A percentile compares a stretch with the other conserved stretches of the same genome.
phyloP scores from a whole-genome alignment of 2,113 vertebrate species.

The Pomatorhinus ruficollis region DNA sequence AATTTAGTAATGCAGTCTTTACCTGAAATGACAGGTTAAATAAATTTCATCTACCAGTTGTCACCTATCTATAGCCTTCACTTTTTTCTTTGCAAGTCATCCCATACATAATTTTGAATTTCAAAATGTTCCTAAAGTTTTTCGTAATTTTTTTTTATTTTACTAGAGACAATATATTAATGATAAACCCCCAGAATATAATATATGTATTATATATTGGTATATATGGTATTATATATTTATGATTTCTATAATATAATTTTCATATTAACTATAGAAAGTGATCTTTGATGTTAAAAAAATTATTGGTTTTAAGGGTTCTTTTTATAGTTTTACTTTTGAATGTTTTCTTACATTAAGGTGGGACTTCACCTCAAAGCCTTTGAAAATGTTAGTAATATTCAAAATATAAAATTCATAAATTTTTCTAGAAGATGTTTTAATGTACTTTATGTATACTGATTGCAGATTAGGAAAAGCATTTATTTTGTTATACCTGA shows the following conservation, averaged over 20 bases:
- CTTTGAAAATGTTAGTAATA: background rate
- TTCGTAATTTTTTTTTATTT: background rate
- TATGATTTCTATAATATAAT: background rate
- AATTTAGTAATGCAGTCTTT: background rate
- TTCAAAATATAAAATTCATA: background rate
- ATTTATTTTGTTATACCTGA: background rate
- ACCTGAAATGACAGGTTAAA: background rate
- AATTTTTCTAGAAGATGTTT: background rate
- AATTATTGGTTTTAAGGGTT: background rate
- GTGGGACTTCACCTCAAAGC: background rate
- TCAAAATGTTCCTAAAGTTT: background rate
- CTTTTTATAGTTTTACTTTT: background rate
- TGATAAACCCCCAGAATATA: background rate
- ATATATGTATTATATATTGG: no score
- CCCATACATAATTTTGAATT: background rate
- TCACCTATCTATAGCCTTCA: background rate
- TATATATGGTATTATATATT: no score
- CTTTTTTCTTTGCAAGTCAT: background rate
- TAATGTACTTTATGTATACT: background rate
- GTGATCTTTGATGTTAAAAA: background rate
- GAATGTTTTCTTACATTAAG: background rate
- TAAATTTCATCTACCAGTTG: background rate
- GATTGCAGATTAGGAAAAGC: background rate
- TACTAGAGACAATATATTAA: background rate
- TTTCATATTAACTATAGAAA: background rate